A percentile compares a stretch with the other conserved stretches of the same genome.
Conservation (phyloP, 2,888 invertebrate species). For the Artemia sinica region DNA sequence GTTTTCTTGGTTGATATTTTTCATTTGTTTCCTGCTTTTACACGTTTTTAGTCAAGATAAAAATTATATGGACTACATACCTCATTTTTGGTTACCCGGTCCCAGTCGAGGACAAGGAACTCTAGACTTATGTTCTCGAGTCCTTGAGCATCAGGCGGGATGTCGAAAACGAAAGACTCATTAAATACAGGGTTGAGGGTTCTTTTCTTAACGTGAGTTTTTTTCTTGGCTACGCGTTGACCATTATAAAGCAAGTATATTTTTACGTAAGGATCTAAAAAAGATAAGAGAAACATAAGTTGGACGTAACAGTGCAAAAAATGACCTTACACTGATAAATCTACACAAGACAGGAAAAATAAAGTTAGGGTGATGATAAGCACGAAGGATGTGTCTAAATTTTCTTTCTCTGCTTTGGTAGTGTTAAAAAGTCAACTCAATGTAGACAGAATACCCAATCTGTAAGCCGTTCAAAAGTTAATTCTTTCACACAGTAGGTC, state of each 20-base stretch:
- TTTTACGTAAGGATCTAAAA: conserved; percentile 81
- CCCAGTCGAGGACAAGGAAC: conserved; percentile 84
- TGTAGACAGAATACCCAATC: too few species aligned
- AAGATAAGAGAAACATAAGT: not conserved
- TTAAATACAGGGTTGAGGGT: conserved; percentile 97
- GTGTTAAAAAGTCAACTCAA: too few species aligned
- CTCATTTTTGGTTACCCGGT: conserved; percentile 95
- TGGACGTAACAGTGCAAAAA: too few species aligned
- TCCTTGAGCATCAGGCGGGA: conserved; percentile 51
- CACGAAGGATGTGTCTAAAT: too few species aligned
- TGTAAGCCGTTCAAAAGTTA: too few species aligned
- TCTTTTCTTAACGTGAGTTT: conserved; percentile 95
- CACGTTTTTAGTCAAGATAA: not conserved
- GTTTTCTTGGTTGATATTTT: too few species aligned
- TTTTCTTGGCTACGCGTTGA: conserved; percentile 95
- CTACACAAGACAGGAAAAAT: too few species aligned
- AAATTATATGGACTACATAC: conserved; percentile 34
- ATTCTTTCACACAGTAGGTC: too few species aligned
- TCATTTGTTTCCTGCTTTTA: too few species aligned
- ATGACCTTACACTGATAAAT: too few species aligned
- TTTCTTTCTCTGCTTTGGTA: too few species aligned
- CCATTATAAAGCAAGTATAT: conserved; percentile 91
- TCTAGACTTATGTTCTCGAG: conserved; percentile 68
- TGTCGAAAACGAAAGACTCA: conserved; percentile 94
- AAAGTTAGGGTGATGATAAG: too few species aligned